Conservation (phyloP, 1,140 invertebrate species). For the Cotesia typhae region DNA sequence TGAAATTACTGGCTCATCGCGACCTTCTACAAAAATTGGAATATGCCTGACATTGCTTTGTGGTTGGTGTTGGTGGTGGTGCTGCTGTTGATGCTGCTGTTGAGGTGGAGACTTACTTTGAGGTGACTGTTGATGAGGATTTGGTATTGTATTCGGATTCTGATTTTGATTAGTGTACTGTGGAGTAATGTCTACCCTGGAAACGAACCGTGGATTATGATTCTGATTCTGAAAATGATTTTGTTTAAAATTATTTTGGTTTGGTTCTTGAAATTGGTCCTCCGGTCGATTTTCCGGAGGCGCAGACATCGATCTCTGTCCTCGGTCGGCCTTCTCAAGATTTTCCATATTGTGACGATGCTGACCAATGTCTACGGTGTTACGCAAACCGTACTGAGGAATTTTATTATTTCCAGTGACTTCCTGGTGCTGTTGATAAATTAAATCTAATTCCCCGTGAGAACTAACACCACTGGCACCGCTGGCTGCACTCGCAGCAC, state of each 20-base stretch:
- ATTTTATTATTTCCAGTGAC: slow-evolving; percentile 53
- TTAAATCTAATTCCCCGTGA: slow-evolving; percentile 53
- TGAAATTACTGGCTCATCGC: slow-evolving; percentile 78
- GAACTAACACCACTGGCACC: slow-evolving; percentile 51
- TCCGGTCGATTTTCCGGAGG: slow-evolving; percentile 65
- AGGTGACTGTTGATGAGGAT: slow-evolving; percentile 41
- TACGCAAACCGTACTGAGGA: slow-evolving; percentile 76
- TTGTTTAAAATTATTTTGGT: slow-evolving; percentile 50
- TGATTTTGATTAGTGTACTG: slow-evolving; percentile 37
- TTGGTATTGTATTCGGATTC: slow-evolving; percentile 32
- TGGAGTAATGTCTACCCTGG: slow-evolving; percentile 69
- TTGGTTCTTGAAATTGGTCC: slow-evolving; percentile 36
- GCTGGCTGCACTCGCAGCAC: slow-evolving; percentile 56
- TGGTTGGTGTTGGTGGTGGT: slow-evolving; percentile 49
- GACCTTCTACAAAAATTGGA: slow-evolving; percentile 86
- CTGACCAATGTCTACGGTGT: slow-evolving; percentile 80
- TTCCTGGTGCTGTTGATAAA: slow-evolving; percentile 41
- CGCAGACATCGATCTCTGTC: slow-evolving; percentile 76
- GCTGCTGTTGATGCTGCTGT: slow-evolving; percentile 44
- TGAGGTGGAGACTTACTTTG: neutral
- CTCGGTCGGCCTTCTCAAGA: slow-evolving; percentile 66
- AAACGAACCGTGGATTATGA: slow-evolving; percentile 60
- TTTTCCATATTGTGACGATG: slow-evolving; percentile 67
- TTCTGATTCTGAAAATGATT: slow-evolving; percentile 2
- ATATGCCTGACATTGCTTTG: slow-evolving; percentile 77